Base-by-base conservation (phyloP, 2,888 invertebrate genomes). In the Melangyna quadrimaculata region DNA sequence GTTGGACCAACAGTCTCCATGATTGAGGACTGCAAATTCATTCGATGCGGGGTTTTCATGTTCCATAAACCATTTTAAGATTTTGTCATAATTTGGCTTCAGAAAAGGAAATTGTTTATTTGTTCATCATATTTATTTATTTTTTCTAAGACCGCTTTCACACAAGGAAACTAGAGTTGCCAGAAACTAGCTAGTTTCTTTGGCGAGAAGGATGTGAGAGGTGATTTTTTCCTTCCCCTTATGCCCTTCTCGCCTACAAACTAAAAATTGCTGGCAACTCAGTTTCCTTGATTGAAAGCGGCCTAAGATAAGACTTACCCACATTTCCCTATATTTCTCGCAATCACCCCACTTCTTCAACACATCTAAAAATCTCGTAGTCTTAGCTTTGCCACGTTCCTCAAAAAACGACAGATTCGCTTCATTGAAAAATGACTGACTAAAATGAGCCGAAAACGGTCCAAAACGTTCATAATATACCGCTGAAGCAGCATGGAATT, bases 401-500 rank as follows among this genome's bases (percentile, higher is more conserved):
- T 9, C 3, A 70, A 87, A 51, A 6, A 63, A 48, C 5, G 14
- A 40, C 9, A 17, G 8, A 57, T 43, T 59, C 22, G 61, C 37
- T 8, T 74, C 61, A 24, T 7, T 57, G 57, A 70, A 79, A 10
- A 87, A 67, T 0, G 87, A 80, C 14, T 84, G 48, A 1, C 22
- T 40, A 40, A 87, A 87, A 3, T 63, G 22, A 7, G 78, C 74
- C 1, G 84, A 53, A 71, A 69, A 88, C 4, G 75, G 59, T 4
- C 87, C 79, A 4, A 59, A 82, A 27, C 83, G 90, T 1, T 89
- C 87, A 48, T 91, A 91, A 73, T 89, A 87, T 0, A 90, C 91
- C 0, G 92, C 89, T 3, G 92, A 91, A 1, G 91, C 89, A 0
- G 92, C 91, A 80, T 93, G 93, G 55, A 93, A 92, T 78, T 89